Base-by-base conservation (phyloP, 2,888 invertebrate genomes). In the Dermolepida albohirtum region DNA sequence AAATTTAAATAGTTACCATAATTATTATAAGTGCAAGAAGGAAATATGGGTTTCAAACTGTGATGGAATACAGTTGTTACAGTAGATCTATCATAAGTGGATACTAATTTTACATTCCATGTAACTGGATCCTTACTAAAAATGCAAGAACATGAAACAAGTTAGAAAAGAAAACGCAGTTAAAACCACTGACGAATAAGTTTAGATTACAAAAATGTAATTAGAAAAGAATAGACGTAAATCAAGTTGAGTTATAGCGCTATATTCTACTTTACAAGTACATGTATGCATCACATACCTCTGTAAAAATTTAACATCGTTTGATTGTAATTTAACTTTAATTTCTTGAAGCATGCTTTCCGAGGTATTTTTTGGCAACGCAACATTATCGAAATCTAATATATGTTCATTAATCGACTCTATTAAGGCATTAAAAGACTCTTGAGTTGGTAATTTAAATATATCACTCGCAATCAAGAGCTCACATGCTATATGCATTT, bases 1-100 rank as follows among this genome's bases (percentile, higher is more conserved):
- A 12, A 50, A 27, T 34, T 11, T 39, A 51, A n/a, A 51, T 1
- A 4, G 6, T 68, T 75, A 80, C 74, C 74, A 59, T 71, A 68
- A 41, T 68, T 64, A 14, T 70, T 72, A 63, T 71, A 86, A 1
- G 86, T 84, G 1, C 78, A 72, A 0, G 86, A 85, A 0, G 86
- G 86, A 72, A 87, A 86, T 0, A 86, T 82, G 0, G 86, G 82
- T 40, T 81, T 84, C 47, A 86, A 86, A 1, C 86, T 84, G 71
- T 83, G 85, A 1, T 85, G 81, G 70, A 72, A 76, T 8, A 73
- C 67, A 29, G 76, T 74, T 22, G 68, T 50, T 22, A 76, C 72
- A 7, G 71, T 66, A 41, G 73, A 74, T 59, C 43, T 54, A 40
- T 64, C 65, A 10, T 17, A 17, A 12, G n/a, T 39, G 17, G 72